These are phyloP conservation scores for Oryzias dopingdopingensis DNA, from an alignment of 2,797 vertebrate genomes.

Conservation along the genomic window DNA sequence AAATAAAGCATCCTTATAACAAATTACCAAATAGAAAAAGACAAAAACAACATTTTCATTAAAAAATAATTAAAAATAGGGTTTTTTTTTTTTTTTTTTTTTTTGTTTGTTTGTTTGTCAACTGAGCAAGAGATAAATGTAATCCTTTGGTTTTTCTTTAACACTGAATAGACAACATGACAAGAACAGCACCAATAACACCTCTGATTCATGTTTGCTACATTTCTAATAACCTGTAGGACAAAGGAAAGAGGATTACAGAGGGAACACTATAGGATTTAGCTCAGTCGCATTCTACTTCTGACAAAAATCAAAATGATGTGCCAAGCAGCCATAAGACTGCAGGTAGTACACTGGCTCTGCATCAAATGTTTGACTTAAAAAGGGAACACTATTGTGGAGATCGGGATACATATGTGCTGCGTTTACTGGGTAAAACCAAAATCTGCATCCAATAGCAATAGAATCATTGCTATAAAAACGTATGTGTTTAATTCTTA, in stretches of 20 bases:
- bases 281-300: constrained; percentile 38
- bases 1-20: constrained; percentile 32
- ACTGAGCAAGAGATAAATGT: constrained; percentile 32
- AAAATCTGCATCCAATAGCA: neutral
- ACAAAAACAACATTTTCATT: no score
- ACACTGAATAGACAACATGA: constrained; percentile 50
- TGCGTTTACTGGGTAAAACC: neutral
- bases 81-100: no score
- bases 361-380: neutral
- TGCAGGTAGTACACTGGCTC: constrained; percentile 11
- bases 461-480: neutral
- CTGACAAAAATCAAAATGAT: constrained; percentile 49
- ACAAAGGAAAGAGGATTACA: constrained; percentile 57
- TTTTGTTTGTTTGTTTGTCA: constrained; percentile 14
- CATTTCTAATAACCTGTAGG: constrained; percentile 38
- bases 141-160: constrained; percentile 53
- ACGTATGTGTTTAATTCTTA: neutral
- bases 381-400: constrained; percentile 5
- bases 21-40: no score
- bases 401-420: neutral
- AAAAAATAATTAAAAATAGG: no score
- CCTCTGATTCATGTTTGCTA: constrained; percentile 54
- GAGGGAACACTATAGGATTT: constrained; percentile 55
- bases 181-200: constrained; percentile 64
- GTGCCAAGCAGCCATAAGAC: constrained; percentile 24